Conservation (phyloP, 2,888 invertebrate species). For the Rhorus exstirpatorius region DNA sequence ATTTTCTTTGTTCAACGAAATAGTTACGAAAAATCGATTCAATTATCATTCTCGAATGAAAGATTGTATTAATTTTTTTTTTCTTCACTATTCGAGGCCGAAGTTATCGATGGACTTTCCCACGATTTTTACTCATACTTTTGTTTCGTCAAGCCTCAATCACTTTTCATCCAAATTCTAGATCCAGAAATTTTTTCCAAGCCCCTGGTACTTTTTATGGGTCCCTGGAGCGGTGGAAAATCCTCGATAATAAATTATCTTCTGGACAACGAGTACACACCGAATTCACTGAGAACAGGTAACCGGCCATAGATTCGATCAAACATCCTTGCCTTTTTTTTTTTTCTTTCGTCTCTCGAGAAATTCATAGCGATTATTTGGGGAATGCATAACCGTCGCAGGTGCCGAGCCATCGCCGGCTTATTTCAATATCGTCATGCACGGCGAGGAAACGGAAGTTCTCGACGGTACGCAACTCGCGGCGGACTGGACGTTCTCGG, state of each 20-base stretch:
- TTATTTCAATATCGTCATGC: conserved; percentile 96
- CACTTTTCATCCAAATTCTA: conserved; percentile 69
- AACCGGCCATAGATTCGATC: conserved; percentile 72
- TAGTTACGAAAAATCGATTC: background rate
- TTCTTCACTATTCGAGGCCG: no score
- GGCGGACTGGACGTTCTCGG: conserved; percentile 98
- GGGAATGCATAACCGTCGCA: conserved; percentile 83
- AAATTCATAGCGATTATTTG: background rate
- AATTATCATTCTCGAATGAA: no score
- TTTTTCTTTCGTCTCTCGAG: background rate
- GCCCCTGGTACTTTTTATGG: conserved; percentile 96
- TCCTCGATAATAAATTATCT: conserved; percentile 97
- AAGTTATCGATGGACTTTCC: no score
- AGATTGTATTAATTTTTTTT: no score
- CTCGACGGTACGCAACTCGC: conserved; percentile 97
- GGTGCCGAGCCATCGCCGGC: conserved; percentile 98
- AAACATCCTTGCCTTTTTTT: no score
- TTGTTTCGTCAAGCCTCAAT: no score
- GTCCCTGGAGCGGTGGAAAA: conserved; percentile 98
- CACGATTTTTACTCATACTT: no score
- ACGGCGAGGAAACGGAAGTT: conserved; percentile 94
- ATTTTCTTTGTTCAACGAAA: background rate
- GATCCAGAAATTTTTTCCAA: conserved; percentile 98
- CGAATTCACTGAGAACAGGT: conserved; percentile 95
- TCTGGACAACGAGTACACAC: conserved; percentile 94